A percentile compares a stretch with the other conserved stretches of the same genome.
These are phyloP conservation scores for Poecilobothrus nobilitatus DNA, from an alignment of 2,888 invertebrate species.

Conservation along the genomic window DNA sequence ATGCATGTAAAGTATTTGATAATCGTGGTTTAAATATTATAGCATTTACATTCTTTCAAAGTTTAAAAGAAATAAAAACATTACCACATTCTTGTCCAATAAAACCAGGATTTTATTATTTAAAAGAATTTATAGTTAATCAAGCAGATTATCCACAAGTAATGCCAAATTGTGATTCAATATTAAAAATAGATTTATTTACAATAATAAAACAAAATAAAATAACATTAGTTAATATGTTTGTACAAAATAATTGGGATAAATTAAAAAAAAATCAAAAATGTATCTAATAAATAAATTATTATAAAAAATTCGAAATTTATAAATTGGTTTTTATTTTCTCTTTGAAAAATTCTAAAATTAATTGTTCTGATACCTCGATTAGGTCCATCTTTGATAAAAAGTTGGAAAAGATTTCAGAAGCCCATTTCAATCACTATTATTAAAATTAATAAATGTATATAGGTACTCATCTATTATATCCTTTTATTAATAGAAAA, in stretches of 20 bases:
- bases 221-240: not conserved
- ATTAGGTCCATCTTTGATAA: too few relatives aligned
- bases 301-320: not conserved
- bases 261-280: not conserved
- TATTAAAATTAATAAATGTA: too few relatives aligned
- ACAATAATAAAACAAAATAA: not conserved
- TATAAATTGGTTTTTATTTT: not conserved
- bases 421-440: too few relatives aligned
- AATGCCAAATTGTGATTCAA: not conserved
- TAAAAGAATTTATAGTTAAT: not conserved
- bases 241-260: not conserved
- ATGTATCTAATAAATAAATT: not conserved
- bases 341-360: too few relatives aligned
- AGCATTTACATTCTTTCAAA: not conserved
- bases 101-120: not conserved
- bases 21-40: not conserved
- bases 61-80: not conserved
- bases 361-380: too few relatives aligned
- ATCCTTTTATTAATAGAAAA: too few relatives aligned
- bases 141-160: not conserved
- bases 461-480: too few relatives aligned
- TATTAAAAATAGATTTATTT: not conserved
- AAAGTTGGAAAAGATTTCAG: too few relatives aligned
- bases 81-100: not conserved
- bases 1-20: not conserved